These are phyloP conservation scores for Rhopalosiphum padi DNA, from an alignment of 1,140 invertebrate genomes.

Conservation along the genomic window DNA sequence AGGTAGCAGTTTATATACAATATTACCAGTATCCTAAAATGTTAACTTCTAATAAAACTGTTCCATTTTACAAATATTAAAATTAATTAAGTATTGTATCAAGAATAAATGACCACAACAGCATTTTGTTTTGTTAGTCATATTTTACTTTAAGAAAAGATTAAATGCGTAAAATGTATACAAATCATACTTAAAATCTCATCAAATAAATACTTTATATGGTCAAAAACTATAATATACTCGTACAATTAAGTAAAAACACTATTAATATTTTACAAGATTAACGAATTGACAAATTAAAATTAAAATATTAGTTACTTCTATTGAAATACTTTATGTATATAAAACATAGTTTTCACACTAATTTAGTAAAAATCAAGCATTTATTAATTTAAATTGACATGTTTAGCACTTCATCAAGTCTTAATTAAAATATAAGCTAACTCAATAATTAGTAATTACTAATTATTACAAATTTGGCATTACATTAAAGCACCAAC, in stretches of 20 bases:
- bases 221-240: not conserved
- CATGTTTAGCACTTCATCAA: not conserved
- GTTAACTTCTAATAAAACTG: not conserved
- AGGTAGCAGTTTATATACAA: not conserved
- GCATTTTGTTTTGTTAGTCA: not conserved
- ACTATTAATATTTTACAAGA: conserved; percentile 23
- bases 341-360: not conserved
- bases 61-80: not conserved
- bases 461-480: conserved; percentile 1
- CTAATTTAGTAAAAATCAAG: not conserved
- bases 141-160: not conserved
- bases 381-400: not conserved
- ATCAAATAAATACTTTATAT: not conserved
- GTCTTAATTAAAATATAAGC: not conserved
- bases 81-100: not conserved
- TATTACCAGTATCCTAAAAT: not conserved
- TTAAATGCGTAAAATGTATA: not conserved
- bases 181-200: not conserved
- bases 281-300: not conserved
- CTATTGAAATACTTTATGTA: not conserved
- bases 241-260: not conserved
- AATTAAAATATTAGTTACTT: not conserved
- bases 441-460: not conserved
- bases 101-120: not conserved
- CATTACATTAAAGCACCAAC: conserved; percentile 12